phyloP scores from a whole-genome alignment of 2,797 vertebrate species.

The Melanotaenia pygmaea region DNA sequence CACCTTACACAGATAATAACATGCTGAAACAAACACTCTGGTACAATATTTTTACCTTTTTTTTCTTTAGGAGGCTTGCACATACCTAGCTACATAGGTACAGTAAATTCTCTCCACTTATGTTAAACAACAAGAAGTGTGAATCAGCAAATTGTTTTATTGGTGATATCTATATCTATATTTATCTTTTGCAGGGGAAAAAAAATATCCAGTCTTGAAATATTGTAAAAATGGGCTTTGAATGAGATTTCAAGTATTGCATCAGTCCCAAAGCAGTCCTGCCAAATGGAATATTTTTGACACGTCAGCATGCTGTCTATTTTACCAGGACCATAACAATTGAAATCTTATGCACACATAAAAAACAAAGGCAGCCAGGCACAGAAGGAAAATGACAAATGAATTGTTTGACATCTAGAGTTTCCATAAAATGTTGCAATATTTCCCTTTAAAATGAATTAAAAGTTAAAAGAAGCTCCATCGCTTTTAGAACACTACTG shows the following conservation, averaged over 20 bases:
- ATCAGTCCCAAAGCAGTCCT: constrained; percentile 10
- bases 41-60: background rate
- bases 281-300: constrained; percentile 44
- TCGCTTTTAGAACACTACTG: background rate
- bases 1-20: background rate
- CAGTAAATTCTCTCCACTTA: background rate
- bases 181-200: constrained; percentile 1
- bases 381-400: constrained; percentile 18
- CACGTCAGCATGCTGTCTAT: constrained; percentile 28
- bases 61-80: background rate
- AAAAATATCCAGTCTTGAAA: constrained; percentile 1
- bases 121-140: background rate
- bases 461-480: background rate
- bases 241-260: constrained; percentile 19
- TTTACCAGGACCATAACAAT: constrained; percentile 12
- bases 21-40: background rate
- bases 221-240: constrained; percentile 25
- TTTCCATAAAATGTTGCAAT: background rate
- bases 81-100: background rate
- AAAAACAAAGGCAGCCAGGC: constrained; percentile 20
- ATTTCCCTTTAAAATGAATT: constrained; percentile 16
- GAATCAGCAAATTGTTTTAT: constrained; percentile 11
- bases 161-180: background rate
- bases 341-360: constrained; percentile 35
- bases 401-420: constrained; percentile 5